These are phyloP conservation scores for Xyrichtys novacula DNA, from an alignment of 2,797 vertebrate genomes.

Conservation along the genomic window DNA sequence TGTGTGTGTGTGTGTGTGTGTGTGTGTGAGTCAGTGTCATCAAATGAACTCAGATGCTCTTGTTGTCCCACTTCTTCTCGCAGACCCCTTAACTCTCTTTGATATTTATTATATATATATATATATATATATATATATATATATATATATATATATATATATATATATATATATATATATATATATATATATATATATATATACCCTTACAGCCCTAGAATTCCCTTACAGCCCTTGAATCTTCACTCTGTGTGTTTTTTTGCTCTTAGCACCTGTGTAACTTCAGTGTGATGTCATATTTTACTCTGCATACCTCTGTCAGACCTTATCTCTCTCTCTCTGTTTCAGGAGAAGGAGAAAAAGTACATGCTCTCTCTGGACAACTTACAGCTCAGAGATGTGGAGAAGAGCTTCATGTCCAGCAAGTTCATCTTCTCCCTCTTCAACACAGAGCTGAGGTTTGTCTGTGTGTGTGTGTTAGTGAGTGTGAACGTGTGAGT, in stretches of 20 bases:
- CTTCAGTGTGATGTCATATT: constrained; percentile 47
- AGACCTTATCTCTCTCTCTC: constrained; percentile 52
- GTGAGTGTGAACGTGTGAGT: constrained; percentile 26
- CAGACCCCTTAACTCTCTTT: too few relatives aligned
- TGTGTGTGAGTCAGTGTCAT: too few relatives aligned
- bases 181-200: too few relatives aligned
- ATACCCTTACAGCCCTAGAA: too few relatives aligned
- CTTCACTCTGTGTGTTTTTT: constrained; percentile 29
- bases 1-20: too few relatives aligned
- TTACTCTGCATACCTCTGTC: constrained; percentile 59
- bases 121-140: too few relatives aligned
- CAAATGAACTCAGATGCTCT: too few relatives aligned
- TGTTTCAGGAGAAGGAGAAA: constrained; percentile 90
- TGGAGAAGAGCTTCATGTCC: constrained; percentile 89
- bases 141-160: too few relatives aligned
- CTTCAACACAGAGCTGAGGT: constrained; percentile 92
- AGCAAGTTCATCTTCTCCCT: constrained; percentile 92
- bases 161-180: too few relatives aligned
- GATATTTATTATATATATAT: too few relatives aligned
- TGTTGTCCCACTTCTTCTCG: too few relatives aligned
- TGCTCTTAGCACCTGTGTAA: constrained; percentile 52
- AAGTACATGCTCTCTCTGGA: constrained; percentile 92
- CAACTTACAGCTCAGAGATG: constrained; percentile 89
- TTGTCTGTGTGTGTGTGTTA: constrained; percentile 38
- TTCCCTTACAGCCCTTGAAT: constrained; percentile 35